Evolutionary conservation across 2,797 vertebrate species (phyloP), one percentile per base, ranked within the genome.

Genomic region (Meriones psammophilus): DNA sequence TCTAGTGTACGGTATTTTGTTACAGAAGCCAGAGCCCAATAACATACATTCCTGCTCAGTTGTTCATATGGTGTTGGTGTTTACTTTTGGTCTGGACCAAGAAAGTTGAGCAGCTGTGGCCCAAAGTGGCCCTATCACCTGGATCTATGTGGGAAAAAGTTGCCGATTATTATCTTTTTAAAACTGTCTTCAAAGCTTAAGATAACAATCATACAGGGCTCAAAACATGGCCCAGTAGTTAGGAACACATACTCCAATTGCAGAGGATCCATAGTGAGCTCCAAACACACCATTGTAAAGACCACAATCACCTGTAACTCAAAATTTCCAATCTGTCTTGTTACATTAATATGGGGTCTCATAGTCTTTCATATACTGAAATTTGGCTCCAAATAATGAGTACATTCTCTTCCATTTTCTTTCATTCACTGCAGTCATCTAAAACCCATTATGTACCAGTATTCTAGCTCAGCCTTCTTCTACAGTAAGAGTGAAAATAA

Each of bases 381-480:
- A 78, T 39, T 56, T 71, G 42, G 13, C 50, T 68, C 64, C n/a
- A 81, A 95, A 90, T 50, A 71, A 68, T 74, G 71, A 36, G 15
- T 73, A 94, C 62, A 42, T 56, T 94, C 80, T 89, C 74, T 77
- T 58, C 4, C 33, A 91, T 22, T 88, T 93, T 83, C 26, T 76
- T 90, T 66, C n/a, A 80, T 0, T 66, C 2, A 28, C 18, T 73
- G 69, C 39, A 93, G 78, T 3, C 24, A 87, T 17, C 39, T 68
- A 88, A 62, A n/a, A 90, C 71, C 74, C 71, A 95, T 18, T 81
- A 26, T 68, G 36, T 20, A 60, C 10, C 46, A 89, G 33, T 77
- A 92, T 94, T 94, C 36, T 69, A 92, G 60, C n/a, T 91, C 15
- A 71, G 26, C 60, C 91, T 71, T 88, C 90, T 66, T 88, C 88